Base-by-base conservation (phyloP, 1,140 invertebrate genomes). In the Scaptodrosophila lebanonensis region DNA sequence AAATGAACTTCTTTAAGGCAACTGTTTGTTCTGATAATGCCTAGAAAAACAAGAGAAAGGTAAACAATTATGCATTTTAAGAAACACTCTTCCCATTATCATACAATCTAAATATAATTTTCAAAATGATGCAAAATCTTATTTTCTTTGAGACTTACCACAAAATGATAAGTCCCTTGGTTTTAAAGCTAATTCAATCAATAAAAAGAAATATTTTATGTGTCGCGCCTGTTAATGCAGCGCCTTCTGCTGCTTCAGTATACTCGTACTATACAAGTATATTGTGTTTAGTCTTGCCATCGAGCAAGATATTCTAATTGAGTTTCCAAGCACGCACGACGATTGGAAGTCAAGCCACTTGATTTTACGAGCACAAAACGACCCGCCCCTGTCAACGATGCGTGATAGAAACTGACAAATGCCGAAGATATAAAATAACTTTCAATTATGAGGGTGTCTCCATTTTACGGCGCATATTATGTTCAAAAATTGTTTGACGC, bases 381-480 rank as follows among this genome's bases (percentile, higher is more conserved):
- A 50, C 49, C 39, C 20, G 22, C 20, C 35, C 8, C 22, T 25
- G 22, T 25, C 22, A 3, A 25, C 8, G 22, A 8, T 25, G 22
- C 22, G 22, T 25, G 22, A 25, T 25, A 25, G 22, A 25, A 25
- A 25, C 3, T 25, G 8, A 25, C 52, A 25, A 17, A 12, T 40
- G 33, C 25, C 59, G 69, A 82, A 82, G 69, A 69, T 75, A 69
- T 82, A 77, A 66, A 82, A 82, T 79, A 82, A 82, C 75, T 82
- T 82, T 82, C 75, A 82, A 82, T 82, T 82, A 82, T 69, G 51
- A 73, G 66, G 40, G 50, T 49, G 45, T 56, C 57, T 50, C 50
- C 48, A 67, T 45, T 40, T 38, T 22, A 13, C 32, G 15, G 35
- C 39, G 17, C 39, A 56, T 50, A 59, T 66, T 59, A 59, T 59